phyloP scores from a whole-genome alignment of 2,113 vertebrate genomes.

The Oreochromis tanganicae region DNA sequence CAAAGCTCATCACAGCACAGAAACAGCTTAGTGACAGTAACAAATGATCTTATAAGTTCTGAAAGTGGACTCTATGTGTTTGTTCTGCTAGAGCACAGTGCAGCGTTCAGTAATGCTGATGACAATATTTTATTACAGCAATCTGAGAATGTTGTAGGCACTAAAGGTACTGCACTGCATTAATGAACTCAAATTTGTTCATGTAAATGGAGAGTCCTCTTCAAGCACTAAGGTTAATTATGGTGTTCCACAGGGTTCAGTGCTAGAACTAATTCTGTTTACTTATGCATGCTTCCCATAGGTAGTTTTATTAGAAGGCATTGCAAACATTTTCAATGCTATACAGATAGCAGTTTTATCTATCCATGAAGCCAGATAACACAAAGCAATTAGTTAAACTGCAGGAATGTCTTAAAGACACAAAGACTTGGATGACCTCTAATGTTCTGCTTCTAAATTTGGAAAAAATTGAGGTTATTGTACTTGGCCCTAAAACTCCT shows the following conservation, averaged over 20 bases:
- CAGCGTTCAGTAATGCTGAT: neutral
- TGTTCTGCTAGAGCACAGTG: neutral
- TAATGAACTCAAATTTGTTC: neutral
- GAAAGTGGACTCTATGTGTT: neutral
- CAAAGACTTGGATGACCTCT: neutral
- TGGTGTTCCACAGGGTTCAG: neutral
- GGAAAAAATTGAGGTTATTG: accelerated
- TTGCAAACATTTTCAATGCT: neutral
- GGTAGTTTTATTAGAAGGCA: neutral
- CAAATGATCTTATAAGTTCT: neutral
- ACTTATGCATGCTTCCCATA: accelerated
- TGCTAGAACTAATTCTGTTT: neutral
- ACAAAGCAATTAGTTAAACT: neutral
- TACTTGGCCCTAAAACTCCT: accelerated
- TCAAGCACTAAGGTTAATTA: neutral
- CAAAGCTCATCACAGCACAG: neutral
- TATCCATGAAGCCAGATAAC: neutral
- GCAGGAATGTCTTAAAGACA: accelerated
- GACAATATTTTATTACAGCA: neutral
- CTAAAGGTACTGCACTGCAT: neutral
- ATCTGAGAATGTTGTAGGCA: neutral
- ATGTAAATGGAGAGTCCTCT: neutral
- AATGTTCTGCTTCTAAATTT: neutral
- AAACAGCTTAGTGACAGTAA: neutral
- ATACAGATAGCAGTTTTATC: neutral